Evolutionary conservation across 2,888 invertebrate genomes (phyloP).

Genomic region (Drosophila tripunctata): DNA sequence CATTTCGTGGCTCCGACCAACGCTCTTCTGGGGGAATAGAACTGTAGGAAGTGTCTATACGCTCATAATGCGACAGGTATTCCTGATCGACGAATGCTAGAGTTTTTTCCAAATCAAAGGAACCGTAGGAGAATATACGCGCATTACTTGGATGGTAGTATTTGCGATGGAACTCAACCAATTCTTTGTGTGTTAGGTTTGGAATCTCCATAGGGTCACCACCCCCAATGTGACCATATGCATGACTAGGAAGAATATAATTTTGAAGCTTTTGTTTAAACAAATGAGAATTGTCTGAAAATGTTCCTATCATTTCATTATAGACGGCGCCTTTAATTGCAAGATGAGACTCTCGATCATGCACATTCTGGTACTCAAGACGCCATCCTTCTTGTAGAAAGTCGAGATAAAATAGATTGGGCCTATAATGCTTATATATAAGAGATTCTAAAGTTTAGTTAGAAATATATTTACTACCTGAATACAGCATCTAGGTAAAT

Average conservation of each 20-base stretch:
- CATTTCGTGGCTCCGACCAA: slow-evolving; percentile 88
- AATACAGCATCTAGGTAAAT: slow-evolving; percentile 97
- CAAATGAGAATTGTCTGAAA: slow-evolving; percentile 93
- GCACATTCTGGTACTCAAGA: slow-evolving; percentile 91
- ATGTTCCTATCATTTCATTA: slow-evolving; percentile 99
- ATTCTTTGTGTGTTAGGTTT: slow-evolving; percentile 90
- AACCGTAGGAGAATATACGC: slow-evolving; percentile 95
- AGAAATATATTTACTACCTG: slow-evolving; percentile 80
- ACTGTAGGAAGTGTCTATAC: slow-evolving; percentile 87
- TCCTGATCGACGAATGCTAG: slow-evolving; percentile 90
- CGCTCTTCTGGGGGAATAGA: slow-evolving; percentile 90
- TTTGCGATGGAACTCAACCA: slow-evolving; percentile 92
- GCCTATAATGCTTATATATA: slow-evolving; percentile 83
- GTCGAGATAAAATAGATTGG: slow-evolving; percentile 91
- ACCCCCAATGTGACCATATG: slow-evolving; percentile 94
- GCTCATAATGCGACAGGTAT: slow-evolving; percentile 87
- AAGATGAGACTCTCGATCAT: slow-evolving; percentile 89
- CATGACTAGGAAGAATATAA: slow-evolving; percentile 89
- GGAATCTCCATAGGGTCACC: slow-evolving; percentile 96
- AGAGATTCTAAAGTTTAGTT: neutral
- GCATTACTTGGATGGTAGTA: slow-evolving; percentile 97
- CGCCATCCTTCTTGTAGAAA: slow-evolving; percentile 98
- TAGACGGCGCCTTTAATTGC: slow-evolving; percentile 97
- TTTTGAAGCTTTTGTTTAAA: slow-evolving; percentile 90
- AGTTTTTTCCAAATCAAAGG: slow-evolving; percentile 91